Conservation (phyloP, 1,140 invertebrate genomes). For the Calephelis virginiensis region DNA sequence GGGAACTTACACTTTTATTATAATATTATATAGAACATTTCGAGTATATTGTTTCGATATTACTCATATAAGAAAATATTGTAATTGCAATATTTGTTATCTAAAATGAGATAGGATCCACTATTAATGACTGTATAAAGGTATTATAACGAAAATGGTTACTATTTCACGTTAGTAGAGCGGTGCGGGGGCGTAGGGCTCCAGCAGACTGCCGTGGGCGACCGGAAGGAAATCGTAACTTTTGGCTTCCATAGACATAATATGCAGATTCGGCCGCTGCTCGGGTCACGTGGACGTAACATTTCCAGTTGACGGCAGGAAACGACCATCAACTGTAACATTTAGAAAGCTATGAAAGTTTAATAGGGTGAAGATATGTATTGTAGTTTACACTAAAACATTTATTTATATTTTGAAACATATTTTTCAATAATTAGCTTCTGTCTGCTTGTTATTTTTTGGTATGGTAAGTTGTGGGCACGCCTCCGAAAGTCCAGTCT, state of each 20-base stretch:
- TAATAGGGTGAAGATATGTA: too few relatives aligned
- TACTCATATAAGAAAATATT: background rate
- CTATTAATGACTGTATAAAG: conserved; percentile 39
- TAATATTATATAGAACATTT: too few relatives aligned
- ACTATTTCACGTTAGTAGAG: conserved; percentile 61
- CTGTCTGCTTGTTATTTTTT: too few relatives aligned
- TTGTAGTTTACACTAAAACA: too few relatives aligned
- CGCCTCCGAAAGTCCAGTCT: too few relatives aligned
- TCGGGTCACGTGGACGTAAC: background rate
- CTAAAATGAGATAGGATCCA: conserved; percentile 28
- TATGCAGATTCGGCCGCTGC: background rate
- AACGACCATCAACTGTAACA: background rate
- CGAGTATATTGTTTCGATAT: too few relatives aligned
- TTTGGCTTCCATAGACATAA: conserved; percentile 32
- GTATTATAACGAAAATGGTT: conserved; percentile 51
- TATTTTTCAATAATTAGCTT: too few relatives aligned
- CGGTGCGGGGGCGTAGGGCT: conserved; percentile 48
- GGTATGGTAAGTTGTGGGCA: too few relatives aligned
- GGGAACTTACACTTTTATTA: too few relatives aligned
- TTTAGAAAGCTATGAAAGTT: too few relatives aligned
- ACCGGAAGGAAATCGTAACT: conserved; percentile 66
- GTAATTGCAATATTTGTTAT: conserved; percentile 25
- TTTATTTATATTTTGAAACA: too few relatives aligned
- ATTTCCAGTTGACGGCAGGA: background rate
- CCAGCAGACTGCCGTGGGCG: conserved; percentile 55